Percentiles rank a stretch among this genome's conserved stretches.
Evolutionary conservation across 1,140 invertebrate genomes (phyloP).

Genomic region (Macrotrachela quadricornifera): DNA sequence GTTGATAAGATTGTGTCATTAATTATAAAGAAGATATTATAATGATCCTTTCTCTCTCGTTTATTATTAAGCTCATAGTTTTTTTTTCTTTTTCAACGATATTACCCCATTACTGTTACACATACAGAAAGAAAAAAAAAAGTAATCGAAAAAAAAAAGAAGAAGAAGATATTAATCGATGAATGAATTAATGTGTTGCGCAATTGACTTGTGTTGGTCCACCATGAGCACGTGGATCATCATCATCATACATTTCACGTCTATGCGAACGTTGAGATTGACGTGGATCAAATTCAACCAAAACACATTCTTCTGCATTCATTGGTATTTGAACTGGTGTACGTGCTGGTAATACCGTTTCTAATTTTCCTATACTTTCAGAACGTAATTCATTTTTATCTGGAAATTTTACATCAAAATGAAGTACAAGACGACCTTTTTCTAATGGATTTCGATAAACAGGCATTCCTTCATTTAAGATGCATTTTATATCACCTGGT

Average conservation of each 20-base stretch:
- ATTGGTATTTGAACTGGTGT: slow-evolving; percentile 57
- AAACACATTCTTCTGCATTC: slow-evolving; percentile 49
- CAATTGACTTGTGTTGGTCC: slow-evolving; percentile 55
- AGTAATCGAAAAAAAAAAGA: too few relatives aligned
- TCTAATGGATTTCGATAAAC: slow-evolving; percentile 79
- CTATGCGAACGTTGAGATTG: slow-evolving; percentile 8
- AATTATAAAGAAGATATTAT: too few relatives aligned
- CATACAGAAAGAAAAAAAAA: too few relatives aligned
- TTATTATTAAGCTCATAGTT: too few relatives aligned
- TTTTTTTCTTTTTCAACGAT: too few relatives aligned
- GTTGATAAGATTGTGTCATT: too few relatives aligned
- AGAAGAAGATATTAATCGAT: neutral
- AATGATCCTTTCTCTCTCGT: too few relatives aligned
- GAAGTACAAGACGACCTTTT: slow-evolving; percentile 73
- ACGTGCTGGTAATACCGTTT: slow-evolving; percentile 55
- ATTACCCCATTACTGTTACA: too few relatives aligned
- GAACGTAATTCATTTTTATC: slow-evolving; percentile 46
- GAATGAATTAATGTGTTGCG: slow-evolving; percentile 53
- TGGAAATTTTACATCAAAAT: slow-evolving; percentile 77
- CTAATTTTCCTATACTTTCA: slow-evolving; percentile 49
- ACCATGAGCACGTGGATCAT: slow-evolving; percentile 44
- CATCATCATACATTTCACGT: slow-evolving; percentile 12
- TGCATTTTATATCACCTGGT: slow-evolving; percentile 66
- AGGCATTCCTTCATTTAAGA: slow-evolving; percentile 77
- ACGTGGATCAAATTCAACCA: slow-evolving; percentile 31